Evolutionary conservation across 1,140 invertebrate species (phyloP), one percentile per base, ranked within the genome.

Genomic region (Calephelis virginiensis): DNA sequence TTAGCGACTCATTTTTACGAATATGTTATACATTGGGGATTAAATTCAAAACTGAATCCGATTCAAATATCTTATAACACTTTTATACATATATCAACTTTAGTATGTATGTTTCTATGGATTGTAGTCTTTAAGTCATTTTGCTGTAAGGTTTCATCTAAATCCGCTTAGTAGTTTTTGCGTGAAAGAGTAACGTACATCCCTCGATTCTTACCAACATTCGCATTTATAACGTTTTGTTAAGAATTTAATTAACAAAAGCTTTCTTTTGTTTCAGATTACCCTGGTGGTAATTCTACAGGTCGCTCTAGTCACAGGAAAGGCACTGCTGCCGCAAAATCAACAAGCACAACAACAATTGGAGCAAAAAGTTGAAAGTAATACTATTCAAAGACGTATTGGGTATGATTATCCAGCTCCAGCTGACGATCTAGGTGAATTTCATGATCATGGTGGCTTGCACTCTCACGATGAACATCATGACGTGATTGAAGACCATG

Each of bases 381-480:
- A 84, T 73, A 68, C 73, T 64, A 86, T 86, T 28, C 81, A 92
- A 65, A 91, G 86, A 66, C 86, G 87, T 28, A 76, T 88, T 43
- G 92, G 91, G 8, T 92, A 92, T 66, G 92, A 92, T 64, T 92
- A 91, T 64, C 74, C 88, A 6, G 80, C 78, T 17, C 87, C 86
- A 0, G 70, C 82, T 0, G 62, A 74, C 12, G 83, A 87, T 59
- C 73, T 86, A 17, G 77, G 92, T 45, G 88, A 89, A 43, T 84
- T 91, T 40, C 91, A 92, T 47, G 87, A 88, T 3, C 83, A 91
- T 9, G 87, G 94, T 62, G 90, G 94, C 47, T 87, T 93, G 61
- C 92, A 94, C 65, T 92, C 94, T 68, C 75, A 91, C 14, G 85
- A 94, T 1, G 95, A 90, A 3, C 78, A 82, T 1, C 81, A 78